These are phyloP conservation scores for Argopecten irradians DNA, from an alignment of 1,140 invertebrate species.

Conservation along the genomic window DNA sequence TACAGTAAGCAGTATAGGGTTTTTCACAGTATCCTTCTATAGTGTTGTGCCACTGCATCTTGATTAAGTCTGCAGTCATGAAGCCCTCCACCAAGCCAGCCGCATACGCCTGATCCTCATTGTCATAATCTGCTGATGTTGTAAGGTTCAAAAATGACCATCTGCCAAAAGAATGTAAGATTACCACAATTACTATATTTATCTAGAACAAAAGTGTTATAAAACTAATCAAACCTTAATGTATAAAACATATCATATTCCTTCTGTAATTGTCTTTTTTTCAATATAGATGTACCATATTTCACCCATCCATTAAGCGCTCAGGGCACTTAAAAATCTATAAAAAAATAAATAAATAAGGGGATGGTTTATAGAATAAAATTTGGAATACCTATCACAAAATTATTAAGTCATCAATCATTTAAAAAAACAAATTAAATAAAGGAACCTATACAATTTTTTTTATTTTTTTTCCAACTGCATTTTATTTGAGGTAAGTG, in stretches of 20 bases:
- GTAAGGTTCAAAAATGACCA: conserved; percentile 73
- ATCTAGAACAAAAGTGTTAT: not conserved
- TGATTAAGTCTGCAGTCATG: conserved; percentile 82
- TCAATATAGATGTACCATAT: not conserved
- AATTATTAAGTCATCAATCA: too few relatives aligned
- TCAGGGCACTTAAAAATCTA: too few relatives aligned
- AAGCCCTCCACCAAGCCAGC: conserved; percentile 92
- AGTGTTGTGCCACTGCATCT: conserved; percentile 88
- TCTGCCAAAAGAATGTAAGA: conserved; percentile 52
- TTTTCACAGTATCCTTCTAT: conserved; percentile 79
- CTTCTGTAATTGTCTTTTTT: not conserved
- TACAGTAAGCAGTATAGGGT: conserved; percentile 83
- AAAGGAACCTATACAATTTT: too few relatives aligned
- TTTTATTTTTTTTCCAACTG: too few relatives aligned
- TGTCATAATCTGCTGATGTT: conserved; percentile 60
- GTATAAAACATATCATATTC: not conserved
- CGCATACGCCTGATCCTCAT: conserved; percentile 88
- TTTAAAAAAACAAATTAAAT: too few relatives aligned
- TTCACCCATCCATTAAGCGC: too few relatives aligned
- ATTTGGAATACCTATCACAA: too few relatives aligned
- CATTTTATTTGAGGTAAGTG: too few relatives aligned
- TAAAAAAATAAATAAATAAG: too few relatives aligned
- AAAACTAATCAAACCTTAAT: not conserved
- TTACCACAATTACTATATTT: not conserved
- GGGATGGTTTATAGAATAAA: too few relatives aligned